These are phyloP conservation scores for Pongo abelii DNA, from an alignment of 2,113 vertebrate genomes.

Conservation along the genomic window DNA sequence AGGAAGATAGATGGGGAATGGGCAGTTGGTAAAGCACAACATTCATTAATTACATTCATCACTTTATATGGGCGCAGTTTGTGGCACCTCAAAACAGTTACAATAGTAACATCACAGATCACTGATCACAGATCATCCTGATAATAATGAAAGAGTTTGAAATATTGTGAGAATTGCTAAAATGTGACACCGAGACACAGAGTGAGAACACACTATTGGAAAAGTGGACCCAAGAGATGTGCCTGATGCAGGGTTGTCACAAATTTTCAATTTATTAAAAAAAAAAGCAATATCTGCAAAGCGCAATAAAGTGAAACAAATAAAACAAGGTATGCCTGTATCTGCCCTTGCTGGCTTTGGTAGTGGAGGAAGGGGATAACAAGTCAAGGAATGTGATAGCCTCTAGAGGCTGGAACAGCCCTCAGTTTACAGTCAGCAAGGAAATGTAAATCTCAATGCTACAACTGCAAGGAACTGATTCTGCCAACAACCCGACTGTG, in stretches of 20 bases:
- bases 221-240: background rate
- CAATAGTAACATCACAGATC: background rate
- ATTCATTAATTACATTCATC: background rate
- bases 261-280: background rate
- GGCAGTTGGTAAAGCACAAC: background rate
- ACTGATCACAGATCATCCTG: background rate
- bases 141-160: background rate
- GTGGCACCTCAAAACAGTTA: background rate
- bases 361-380: background rate
- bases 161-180: background rate
- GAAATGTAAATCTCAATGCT: background rate
- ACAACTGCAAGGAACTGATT: background rate
- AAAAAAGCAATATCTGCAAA: background rate
- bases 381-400: background rate
- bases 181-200: background rate
- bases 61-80: background rate
- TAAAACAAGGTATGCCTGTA: background rate
- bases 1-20: background rate
- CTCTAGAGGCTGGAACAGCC: background rate
- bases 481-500: background rate
- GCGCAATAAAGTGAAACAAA: background rate
- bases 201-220: background rate
- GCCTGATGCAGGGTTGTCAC: background rate
- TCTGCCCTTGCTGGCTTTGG: background rate
- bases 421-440: background rate